A percentile compares a stretch with the other conserved stretches of the same genome.
Conservation (phyloP, 2,888 invertebrate genomes). For the Stenotaenia linearis region DNA sequence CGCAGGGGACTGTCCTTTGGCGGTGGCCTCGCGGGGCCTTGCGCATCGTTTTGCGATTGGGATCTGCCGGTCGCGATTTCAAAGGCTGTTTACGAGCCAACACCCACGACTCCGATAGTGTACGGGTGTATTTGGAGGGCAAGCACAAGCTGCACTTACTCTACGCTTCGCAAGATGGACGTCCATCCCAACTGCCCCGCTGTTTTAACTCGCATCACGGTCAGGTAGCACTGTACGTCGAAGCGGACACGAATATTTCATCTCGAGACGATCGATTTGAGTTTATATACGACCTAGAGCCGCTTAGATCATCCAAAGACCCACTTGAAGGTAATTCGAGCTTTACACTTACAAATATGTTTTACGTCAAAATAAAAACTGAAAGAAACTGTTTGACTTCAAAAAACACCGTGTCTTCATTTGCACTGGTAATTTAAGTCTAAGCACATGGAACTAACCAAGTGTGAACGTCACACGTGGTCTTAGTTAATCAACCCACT, state of each 20-base stretch:
- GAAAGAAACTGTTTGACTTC: neutral
- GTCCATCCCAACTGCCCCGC: constrained; percentile 41
- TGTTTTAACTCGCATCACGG: constrained; percentile 62
- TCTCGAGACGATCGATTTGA: constrained; percentile 41
- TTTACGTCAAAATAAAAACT: neutral
- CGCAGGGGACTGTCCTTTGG: constrained; percentile 68
- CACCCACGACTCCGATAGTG: constrained; percentile 45
- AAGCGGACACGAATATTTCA: constrained; percentile 46
- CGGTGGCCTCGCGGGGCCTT: constrained; percentile 68
- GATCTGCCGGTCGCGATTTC: constrained; percentile 45
- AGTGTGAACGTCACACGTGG: neutral
- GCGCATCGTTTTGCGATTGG: constrained; percentile 59
- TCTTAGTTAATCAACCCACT: neutral
- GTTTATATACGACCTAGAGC: constrained; percentile 65
- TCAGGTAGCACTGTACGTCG: constrained; percentile 62
- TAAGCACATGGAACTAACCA: neutral
- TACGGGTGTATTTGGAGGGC: constrained; percentile 62
- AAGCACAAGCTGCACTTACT: constrained; percentile 56
- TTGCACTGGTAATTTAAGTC: neutral
- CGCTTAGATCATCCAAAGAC: constrained; percentile 54
- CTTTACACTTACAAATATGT: neutral
- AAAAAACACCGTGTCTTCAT: neutral
- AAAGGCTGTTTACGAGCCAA: constrained; percentile 59
- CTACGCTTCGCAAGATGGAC: constrained; percentile 54
- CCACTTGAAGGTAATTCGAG: constrained; percentile 54